Percentiles rank a stretch among this genome's conserved stretches.
These are phyloP conservation scores for Montipora efflorescens DNA, from an alignment of 64 coral and sea anemone genomes.

Conservation along the genomic window DNA sequence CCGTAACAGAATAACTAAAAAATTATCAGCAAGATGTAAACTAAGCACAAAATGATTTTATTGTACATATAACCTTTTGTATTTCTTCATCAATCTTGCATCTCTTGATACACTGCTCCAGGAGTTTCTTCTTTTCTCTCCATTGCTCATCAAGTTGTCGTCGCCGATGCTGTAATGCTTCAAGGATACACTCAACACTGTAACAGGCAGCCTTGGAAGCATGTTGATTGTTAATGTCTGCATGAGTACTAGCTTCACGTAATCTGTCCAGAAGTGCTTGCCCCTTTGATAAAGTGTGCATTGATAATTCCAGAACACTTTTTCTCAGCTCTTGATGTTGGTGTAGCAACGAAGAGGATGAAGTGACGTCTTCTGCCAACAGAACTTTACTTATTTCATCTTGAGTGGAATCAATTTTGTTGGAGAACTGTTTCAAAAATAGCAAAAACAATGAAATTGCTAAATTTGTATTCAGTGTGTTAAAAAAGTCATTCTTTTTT, in stretches of 20 bases:
- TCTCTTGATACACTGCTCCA: slow-evolving; percentile 95
- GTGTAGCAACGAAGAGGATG: slow-evolving; percentile 87
- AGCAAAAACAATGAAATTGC: not conserved
- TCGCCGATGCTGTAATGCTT: slow-evolving; percentile 80
- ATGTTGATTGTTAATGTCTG: slow-evolving; percentile 96
- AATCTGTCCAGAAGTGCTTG: slow-evolving; percentile 90
- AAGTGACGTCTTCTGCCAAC: slow-evolving; percentile 89
- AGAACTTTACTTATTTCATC: slow-evolving; percentile 89
- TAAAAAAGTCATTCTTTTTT: not conserved
- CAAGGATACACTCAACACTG: slow-evolving; percentile 91
- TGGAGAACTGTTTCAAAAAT: slow-evolving; percentile 77
- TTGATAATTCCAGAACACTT: slow-evolving; percentile 93
- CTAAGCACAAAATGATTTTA: no score
- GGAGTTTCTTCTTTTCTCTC: slow-evolving; percentile 85
- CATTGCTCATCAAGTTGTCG: slow-evolving; percentile 88
- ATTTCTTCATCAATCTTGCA: slow-evolving; percentile 97
- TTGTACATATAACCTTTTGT: slow-evolving; percentile 28
- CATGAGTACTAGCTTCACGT: slow-evolving; percentile 90
- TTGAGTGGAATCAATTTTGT: slow-evolving; percentile 78
- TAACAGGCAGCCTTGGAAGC: slow-evolving; percentile 94
- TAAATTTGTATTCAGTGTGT: not conserved
- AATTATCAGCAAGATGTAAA: no score
- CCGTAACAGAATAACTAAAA: no score
- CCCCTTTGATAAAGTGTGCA: slow-evolving; percentile 98
- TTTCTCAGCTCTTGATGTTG: slow-evolving; percentile 95